These are phyloP conservation scores for Circaetus cinerascens DNA, from an alignment of 2,113 vertebrate genomes.

Conservation along the genomic window DNA sequence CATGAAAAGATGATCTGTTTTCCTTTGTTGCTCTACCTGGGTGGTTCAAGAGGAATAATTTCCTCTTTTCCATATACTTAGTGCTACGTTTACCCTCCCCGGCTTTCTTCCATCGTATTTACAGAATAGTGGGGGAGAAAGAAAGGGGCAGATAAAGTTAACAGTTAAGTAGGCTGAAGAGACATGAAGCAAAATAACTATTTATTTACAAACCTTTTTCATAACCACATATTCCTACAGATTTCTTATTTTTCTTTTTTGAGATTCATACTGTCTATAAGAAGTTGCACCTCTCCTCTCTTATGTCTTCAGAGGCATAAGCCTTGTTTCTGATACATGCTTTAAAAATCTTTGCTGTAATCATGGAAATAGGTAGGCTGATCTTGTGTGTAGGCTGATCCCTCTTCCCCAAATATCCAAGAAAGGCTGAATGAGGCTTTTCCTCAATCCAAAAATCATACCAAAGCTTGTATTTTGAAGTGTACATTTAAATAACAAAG, in stretches of 20 bases:
- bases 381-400: neutral
- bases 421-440: neutral
- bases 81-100: neutral
- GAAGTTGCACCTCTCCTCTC: neutral
- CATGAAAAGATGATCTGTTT: neutral
- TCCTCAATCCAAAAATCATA: neutral
- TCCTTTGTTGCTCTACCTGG: neutral
- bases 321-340: rapidly evolving
- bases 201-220: neutral
- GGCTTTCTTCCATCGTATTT: neutral
- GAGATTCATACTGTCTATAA: neutral
- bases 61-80: neutral
- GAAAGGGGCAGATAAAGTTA: neutral
- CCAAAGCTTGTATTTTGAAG: neutral
- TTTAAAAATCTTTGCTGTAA: neutral
- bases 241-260: neutral
- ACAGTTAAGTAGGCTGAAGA: neutral
- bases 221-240: neutral
- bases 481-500: neutral
- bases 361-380: neutral
- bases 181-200: neutral
- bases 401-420: neutral
- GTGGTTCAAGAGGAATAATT: neutral
- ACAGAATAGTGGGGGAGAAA: neutral
- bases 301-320: neutral